Base-by-base conservation (phyloP, 2,888 invertebrate genomes). In the Dasypogon diadema region DNA sequence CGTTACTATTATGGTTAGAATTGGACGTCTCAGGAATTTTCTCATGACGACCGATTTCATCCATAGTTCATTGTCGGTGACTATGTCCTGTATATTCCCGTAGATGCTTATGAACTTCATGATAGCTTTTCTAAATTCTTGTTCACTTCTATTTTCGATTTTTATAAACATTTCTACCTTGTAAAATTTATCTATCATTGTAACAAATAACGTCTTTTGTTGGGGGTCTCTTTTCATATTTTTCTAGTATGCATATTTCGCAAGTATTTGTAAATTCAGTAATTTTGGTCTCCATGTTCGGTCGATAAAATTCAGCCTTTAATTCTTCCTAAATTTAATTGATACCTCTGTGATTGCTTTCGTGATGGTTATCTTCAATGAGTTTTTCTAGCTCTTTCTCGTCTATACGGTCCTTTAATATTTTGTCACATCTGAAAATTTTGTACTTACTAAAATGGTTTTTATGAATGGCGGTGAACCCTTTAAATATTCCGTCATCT, bases 141-240 rank as follows among this genome's bases (percentile, higher is more conserved):
- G n/a, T 21, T 34, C 30, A 14, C 6, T 60, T 30, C 60, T 60
- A 6, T 8, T 34, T 16, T 60, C 14, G 1, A 60, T 30, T 60
- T 60, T 60, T 14, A 34, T 14, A 14, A 34, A 26, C 5, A 34
- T 26, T 8, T 12, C 60, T 6, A 60, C 6, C 10, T 56, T 56
- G 34, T 34, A 30, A 60, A 60, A 60, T 34, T 60, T 60, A 16
- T 60, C 60, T 1, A 60, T 60, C 30, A 60, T n/a, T 34, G 60
- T 60, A 30, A 60, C 30, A 24, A 30, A 60, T 2, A 60, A n/a
- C 3, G 14, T 30, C 34, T 60, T 30, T 14, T 60, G n/a, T n/a
- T n/a, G n/a, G n/a, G n/a, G n/a, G n/a, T n/a, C n/a, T n/a, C n/a
- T n/a, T n/a, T n/a, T n/a, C n/a, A n/a, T n/a, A n/a, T n/a, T n/a